Evolutionary conservation across 2,888 invertebrate genomes (phyloP).

Genomic region (Linnaemya tessellans): DNA sequence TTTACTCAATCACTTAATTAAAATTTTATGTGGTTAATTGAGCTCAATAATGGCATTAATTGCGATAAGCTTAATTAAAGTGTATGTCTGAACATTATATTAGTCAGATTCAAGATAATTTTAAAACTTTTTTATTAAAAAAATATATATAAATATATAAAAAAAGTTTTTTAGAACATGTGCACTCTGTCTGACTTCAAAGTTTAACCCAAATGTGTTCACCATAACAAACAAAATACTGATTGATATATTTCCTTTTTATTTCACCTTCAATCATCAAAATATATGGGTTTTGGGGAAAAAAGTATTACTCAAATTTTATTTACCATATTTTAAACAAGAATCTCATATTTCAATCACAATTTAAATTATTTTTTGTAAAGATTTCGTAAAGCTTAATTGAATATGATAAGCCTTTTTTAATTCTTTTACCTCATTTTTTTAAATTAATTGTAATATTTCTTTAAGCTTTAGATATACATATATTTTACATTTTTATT

Average conservation of each 20-base stretch:
- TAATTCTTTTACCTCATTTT: no score
- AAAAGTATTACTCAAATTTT: neutral
- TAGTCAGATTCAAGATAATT: neutral
- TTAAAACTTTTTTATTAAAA: neutral
- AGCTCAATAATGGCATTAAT: no score
- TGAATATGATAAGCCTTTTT: no score
- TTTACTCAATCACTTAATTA: no score
- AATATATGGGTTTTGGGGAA: constrained; percentile 4
- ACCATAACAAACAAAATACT: neutral
- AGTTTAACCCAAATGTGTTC: neutral
- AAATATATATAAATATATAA: neutral
- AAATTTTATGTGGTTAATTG: no score
- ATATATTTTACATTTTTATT: no score
- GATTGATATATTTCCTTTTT: neutral
- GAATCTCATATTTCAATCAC: constrained; percentile 59
- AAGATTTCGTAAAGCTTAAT: no score
- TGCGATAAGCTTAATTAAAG: no score
- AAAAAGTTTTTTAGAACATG: neutral
- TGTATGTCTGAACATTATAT: no score
- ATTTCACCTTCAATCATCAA: neutral
- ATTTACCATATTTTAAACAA: constrained; percentile 10
- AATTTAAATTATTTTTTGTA: constrained; percentile 30
- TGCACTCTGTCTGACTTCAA: neutral
- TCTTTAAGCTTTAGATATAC: no score
- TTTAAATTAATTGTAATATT: no score